A percentile compares a stretch with the other conserved stretches of the same genome.
Conservation (phyloP, 1,140 invertebrate genomes). For the Drosophila obscura region DNA sequence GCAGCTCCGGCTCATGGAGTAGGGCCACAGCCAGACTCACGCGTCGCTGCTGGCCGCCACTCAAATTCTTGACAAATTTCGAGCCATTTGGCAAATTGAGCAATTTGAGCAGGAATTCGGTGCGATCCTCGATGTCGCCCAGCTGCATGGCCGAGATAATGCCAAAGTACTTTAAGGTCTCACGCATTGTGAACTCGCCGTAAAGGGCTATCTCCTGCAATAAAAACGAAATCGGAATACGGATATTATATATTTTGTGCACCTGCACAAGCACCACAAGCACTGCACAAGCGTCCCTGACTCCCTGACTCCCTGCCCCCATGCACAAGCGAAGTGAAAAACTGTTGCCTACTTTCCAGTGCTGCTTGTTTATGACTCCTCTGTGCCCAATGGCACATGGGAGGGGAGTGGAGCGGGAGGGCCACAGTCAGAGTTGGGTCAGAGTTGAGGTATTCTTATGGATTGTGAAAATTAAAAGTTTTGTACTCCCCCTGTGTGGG, state of each 20-base stretch:
- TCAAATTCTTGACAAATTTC: conserved; percentile 92
- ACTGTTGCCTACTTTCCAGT: conserved; percentile 21
- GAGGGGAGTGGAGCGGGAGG: background rate
- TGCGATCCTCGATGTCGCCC: conserved; percentile 89
- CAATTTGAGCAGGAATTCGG: conserved; percentile 92
- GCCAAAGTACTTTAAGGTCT: conserved; percentile 96
- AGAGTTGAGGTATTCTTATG: conserved; percentile 43
- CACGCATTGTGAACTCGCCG: conserved; percentile 94
- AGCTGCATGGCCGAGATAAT: conserved; percentile 93
- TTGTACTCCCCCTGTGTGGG: conserved; percentile 9
- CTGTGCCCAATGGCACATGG: background rate
- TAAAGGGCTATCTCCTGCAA: conserved; percentile 94
- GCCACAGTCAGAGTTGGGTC: background rate
- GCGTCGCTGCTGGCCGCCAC: conserved; percentile 95
- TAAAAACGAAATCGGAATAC: conserved; percentile 41
- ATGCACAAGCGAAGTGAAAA: conserved; percentile 1
- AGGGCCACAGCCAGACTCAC: conserved; percentile 94
- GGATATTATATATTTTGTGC: conserved; percentile 21
- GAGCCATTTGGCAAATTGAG: conserved; percentile 88
- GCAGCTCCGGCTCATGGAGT: conserved; percentile 93
- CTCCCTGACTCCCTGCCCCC: background rate
- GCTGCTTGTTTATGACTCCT: conserved; percentile 32
- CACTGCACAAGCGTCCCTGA: no score
- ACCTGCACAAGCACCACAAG: background rate
- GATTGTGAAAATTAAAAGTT: conserved; percentile 62